Evolutionary conservation across 2,113 vertebrate genomes (phyloP).

Genomic region (Rhea americana): DNA sequence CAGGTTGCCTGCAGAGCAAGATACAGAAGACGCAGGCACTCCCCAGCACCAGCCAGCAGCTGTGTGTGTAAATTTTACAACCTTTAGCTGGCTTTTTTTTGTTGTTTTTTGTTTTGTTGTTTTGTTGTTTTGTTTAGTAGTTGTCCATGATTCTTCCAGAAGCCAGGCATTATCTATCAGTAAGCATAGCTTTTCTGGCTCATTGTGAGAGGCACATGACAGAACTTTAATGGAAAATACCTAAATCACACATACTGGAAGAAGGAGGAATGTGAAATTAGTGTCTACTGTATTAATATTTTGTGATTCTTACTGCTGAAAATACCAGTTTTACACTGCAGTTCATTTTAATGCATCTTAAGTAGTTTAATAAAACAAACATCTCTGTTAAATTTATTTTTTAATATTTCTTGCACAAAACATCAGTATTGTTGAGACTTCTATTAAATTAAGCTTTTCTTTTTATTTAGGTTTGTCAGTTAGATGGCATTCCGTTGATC

Average conservation of each 20-base stretch:
- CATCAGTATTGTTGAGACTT: not conserved
- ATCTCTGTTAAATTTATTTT: not conserved
- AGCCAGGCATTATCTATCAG: not conserved
- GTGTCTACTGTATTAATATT: not conserved
- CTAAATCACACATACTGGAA: not conserved
- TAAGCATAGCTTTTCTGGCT: not conserved
- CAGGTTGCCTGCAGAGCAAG: not conserved
- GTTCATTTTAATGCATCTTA: not conserved
- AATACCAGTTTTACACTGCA: not conserved
- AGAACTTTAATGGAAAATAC: not conserved
- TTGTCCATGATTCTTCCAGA: not conserved
- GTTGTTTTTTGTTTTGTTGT: too few species aligned
- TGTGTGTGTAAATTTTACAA: not conserved
- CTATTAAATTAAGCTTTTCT: not conserved
- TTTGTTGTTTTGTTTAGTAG: too few species aligned
- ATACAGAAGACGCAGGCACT: not conserved
- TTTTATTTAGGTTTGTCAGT: constrained; percentile 82
- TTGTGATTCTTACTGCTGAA: not conserved
- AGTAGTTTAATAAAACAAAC: not conserved
- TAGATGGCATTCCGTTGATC: constrained; percentile 92
- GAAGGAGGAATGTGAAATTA: not conserved
- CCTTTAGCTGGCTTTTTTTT: not conserved
- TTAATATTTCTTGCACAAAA: not conserved
- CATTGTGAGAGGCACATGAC: not conserved
- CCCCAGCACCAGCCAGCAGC: not conserved